Conservation (phyloP, 2,797 vertebrate genomes). For the Anableps anableps region DNA sequence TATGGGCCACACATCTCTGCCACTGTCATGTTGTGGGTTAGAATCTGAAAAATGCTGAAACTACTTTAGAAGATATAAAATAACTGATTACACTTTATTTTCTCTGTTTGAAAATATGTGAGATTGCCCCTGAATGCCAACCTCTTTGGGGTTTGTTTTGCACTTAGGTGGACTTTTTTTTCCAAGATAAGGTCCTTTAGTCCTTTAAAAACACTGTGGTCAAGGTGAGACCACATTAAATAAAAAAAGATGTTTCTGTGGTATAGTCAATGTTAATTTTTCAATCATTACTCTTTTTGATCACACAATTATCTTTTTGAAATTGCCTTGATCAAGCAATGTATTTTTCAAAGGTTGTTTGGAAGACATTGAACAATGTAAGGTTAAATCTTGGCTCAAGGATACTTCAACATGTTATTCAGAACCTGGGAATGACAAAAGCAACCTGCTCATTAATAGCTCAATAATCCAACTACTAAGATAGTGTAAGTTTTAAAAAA, state of each 20-base stretch:
- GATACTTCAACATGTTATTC: background rate
- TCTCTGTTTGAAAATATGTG: background rate
- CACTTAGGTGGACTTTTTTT: background rate
- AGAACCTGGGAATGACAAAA: background rate
- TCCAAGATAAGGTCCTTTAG: background rate
- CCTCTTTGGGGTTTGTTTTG: background rate
- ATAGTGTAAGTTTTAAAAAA: background rate
- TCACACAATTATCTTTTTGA: background rate
- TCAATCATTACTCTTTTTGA: background rate
- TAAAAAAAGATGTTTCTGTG: background rate
- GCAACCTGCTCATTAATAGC: background rate
- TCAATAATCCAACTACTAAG: background rate
- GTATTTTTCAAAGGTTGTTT: background rate
- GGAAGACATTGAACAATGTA: background rate
- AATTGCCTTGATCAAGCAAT: too few species aligned
- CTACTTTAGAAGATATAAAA: background rate
- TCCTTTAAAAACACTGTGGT: background rate
- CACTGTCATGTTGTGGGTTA: background rate
- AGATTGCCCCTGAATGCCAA: background rate
- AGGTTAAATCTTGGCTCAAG: background rate
- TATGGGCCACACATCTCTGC: background rate
- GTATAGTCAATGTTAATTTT: background rate
- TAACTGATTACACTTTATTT: background rate
- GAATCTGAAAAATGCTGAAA: background rate
- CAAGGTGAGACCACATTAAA: background rate